Base-by-base conservation (phyloP, 2,888 invertebrate genomes). In the Phaedon cochleariae region DNA sequence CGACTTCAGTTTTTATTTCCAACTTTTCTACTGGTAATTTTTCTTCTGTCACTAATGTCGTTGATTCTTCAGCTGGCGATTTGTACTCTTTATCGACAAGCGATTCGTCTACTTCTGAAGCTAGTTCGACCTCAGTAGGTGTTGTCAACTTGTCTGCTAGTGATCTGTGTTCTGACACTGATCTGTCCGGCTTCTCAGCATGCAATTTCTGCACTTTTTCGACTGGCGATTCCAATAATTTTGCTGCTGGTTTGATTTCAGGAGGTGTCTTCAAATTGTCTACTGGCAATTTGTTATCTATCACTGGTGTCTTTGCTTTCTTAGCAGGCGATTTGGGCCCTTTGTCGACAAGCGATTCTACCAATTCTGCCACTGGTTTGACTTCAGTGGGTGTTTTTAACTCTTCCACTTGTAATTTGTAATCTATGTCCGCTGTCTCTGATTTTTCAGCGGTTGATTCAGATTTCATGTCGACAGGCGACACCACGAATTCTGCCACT, bases 191-290 rank as follows among this genome's bases (percentile, higher is more conserved):
- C 3, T 26, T 7, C 7, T 26, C 26, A 26, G 7, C 26, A 26
- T 3, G 41, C 41, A 10, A 41, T 41, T 41, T 41, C n/a, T 2
- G 12, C 17, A 5, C 17, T 6, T 41, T 10, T 5, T 41, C 41
- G 41, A 15, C 41, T 41, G 41, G 41, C 4, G 41, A 6, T 41
- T 41, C 12, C n/a, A 41, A 3, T 41, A 4, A 4, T 41, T 41
- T 4, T 2, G 1, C 7, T 18, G 18, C 12, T 7, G 18, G 2
- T 6, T 18, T 20, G 1, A 18, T 4, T 4, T 2, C 20, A 2
- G 15, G 34, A 12, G 59, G 66, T 21, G 57, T 52, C 10, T 53
- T 45, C 15, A 57, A n/a, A 1, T 15, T 41, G 0, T 37, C 57
- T 4, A 9, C 15, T 2, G 6, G 20, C 5, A 18, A 6, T 6